Evolutionary conservation across 1,140 invertebrate species (phyloP).

Genomic region (Plectus sambesii): DNA sequence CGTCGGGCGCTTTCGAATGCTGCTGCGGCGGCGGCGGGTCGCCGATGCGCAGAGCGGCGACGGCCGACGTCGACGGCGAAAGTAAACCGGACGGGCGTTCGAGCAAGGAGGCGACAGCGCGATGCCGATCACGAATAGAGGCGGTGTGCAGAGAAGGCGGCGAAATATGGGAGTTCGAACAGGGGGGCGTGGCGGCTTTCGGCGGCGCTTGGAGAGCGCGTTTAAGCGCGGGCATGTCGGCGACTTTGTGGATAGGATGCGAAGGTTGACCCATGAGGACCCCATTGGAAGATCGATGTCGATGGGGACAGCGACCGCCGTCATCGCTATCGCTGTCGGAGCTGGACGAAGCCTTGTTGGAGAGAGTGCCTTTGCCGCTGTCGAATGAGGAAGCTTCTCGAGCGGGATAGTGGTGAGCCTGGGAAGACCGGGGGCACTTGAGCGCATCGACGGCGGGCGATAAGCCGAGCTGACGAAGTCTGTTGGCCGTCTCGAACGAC

Average conservation of each 20-base stretch:
- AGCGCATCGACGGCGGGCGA: slow-evolving; percentile 1
- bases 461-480: not conserved
- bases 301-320: too few relatives aligned
- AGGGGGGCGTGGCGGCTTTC: slow-evolving; percentile 46
- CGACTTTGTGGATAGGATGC: too few relatives aligned
- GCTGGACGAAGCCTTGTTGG: too few relatives aligned
- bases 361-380: slow-evolving; percentile 1
- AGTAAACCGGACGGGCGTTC: not conserved
- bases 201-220: slow-evolving; percentile 78
- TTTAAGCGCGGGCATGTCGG: slow-evolving; percentile 84
- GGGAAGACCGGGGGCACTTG: slow-evolving; percentile 59
- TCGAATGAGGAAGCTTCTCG: slow-evolving; percentile 49
- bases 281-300: too few relatives aligned
- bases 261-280: too few relatives aligned
- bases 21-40: too few relatives aligned
- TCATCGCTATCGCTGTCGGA: too few relatives aligned
- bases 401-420: slow-evolving; percentile 60
- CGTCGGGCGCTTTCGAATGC: too few relatives aligned
- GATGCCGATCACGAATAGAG: not conserved
- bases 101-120: not conserved
- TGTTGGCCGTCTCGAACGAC: not conserved
- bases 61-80: too few relatives aligned
- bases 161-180: too few relatives aligned
- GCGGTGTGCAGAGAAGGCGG: too few relatives aligned
- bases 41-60: too few relatives aligned